Evolutionary conservation across 92 coral and sea anemone species (phyloP).

Genomic region (Phenganax marumi): DNA sequence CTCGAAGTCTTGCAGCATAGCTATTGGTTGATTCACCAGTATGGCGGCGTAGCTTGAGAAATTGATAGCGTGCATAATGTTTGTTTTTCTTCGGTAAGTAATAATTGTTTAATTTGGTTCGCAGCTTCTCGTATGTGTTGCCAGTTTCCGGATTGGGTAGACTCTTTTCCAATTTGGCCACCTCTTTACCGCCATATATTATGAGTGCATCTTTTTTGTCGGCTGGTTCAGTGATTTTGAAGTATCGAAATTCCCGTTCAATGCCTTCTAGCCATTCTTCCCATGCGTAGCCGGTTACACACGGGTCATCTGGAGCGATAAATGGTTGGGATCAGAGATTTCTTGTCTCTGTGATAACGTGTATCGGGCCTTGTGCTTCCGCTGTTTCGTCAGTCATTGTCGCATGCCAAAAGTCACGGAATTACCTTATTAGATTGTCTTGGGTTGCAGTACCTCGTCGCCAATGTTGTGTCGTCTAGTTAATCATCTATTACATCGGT

Average conservation of each 20-base stretch:
- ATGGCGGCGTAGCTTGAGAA: conserved; percentile 19
- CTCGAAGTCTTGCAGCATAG: conserved; percentile 39
- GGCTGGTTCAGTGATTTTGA: conserved; percentile 50
- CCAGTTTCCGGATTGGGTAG: conserved; percentile 43
- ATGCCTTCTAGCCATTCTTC: conserved; percentile 64
- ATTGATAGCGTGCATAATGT: conserved; percentile 39
- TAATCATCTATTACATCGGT: too few relatives aligned
- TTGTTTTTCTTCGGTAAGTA: conserved; percentile 53
- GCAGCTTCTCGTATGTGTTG: conserved; percentile 38
- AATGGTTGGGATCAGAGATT: conserved; percentile 47
- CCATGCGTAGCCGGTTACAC: conserved; percentile 48
- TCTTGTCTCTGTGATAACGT: conserved; percentile 39
- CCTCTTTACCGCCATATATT: conserved; percentile 60
- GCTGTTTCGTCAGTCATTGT: too few relatives aligned
- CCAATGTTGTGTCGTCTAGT: too few relatives aligned
- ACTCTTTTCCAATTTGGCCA: conserved; percentile 57
- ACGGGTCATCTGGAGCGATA: conserved; percentile 36
- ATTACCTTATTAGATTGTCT: too few relatives aligned
- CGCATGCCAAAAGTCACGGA: too few relatives aligned
- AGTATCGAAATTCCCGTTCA: conserved; percentile 57
- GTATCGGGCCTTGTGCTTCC: too few relatives aligned
- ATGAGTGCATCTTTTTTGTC: conserved; percentile 64
- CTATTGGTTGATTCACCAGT: conserved; percentile 18
- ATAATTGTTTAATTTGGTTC: conserved; percentile 53
- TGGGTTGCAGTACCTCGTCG: too few relatives aligned